Conservation (phyloP, 2,888 invertebrate species). For the Acleris cristana region DNA sequence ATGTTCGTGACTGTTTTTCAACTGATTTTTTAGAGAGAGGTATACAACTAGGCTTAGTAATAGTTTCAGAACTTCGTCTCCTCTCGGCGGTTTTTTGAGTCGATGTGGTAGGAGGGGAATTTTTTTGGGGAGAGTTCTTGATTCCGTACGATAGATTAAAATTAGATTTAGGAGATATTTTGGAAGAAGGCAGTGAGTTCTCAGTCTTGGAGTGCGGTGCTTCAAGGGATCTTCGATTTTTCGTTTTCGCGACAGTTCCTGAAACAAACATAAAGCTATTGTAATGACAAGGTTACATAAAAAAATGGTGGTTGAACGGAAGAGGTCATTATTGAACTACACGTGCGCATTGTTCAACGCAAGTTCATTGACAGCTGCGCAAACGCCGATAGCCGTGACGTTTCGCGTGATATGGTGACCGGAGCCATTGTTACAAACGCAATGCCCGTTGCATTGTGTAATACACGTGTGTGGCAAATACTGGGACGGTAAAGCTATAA, state of each 20-base stretch:
- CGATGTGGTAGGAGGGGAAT: slow-evolving; percentile 52
- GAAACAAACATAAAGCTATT: slow-evolving; percentile 61
- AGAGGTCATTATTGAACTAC: slow-evolving; percentile 67
- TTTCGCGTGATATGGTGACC: slow-evolving; percentile 61
- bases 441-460: slow-evolving; percentile 51
- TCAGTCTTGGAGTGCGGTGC: slow-evolving; percentile 74
- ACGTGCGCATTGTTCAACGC: slow-evolving; percentile 66
- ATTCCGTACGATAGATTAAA: slow-evolving; percentile 69
- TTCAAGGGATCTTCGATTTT: slow-evolving; percentile 70
- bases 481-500: slow-evolving; percentile 22
- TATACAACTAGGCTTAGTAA: slow-evolving; percentile 72
- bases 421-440: slow-evolving; percentile 60
- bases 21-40: slow-evolving; percentile 71
- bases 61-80: slow-evolving; percentile 66
- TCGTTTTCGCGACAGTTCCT: slow-evolving; percentile 70
- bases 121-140: slow-evolving; percentile 64
- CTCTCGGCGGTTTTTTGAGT: slow-evolving; percentile 64
- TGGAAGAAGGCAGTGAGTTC: slow-evolving; percentile 78
- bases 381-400: slow-evolving; percentile 61
- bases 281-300: slow-evolving; percentile 1
- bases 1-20: slow-evolving; percentile 62
- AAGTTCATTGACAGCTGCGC: slow-evolving; percentile 71
- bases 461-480: slow-evolving; percentile 38
- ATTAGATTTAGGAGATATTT: slow-evolving; percentile 73
- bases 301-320: slow-evolving; percentile 46